phyloP scores from a whole-genome alignment of 2,797 vertebrate species.

The Amblyopsis hoosieri region DNA sequence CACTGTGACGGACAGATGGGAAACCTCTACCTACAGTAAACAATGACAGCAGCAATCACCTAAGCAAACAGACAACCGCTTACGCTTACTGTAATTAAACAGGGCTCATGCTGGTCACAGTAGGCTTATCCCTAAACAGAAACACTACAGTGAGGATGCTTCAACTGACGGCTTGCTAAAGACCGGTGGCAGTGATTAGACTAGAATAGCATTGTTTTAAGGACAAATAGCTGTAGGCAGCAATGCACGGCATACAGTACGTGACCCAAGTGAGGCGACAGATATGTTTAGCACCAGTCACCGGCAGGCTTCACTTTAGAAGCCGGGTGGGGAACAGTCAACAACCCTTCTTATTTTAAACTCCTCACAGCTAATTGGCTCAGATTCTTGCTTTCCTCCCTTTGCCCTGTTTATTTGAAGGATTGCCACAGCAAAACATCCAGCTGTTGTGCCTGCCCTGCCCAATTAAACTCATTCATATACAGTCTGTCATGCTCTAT shows the following conservation, averaged over 20 bases:
- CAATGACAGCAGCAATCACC: slow-evolving; percentile 27
- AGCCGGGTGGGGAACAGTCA: slow-evolving; percentile 43
- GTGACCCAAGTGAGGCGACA: slow-evolving; percentile 12
- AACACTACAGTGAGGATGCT: background rate
- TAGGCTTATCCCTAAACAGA: background rate
- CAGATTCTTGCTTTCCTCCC: slow-evolving; percentile 40
- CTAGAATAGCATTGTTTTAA: slow-evolving; percentile 32
- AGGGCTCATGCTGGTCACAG: background rate
- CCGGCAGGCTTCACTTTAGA: slow-evolving; percentile 27
- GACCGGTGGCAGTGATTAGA: slow-evolving; percentile 4
- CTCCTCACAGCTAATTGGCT: slow-evolving; percentile 58
- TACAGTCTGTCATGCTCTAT: slow-evolving; percentile 36
- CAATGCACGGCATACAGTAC: slow-evolving; percentile 6
- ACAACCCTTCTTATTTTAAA: slow-evolving; percentile 54
- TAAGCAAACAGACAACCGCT: slow-evolving; percentile 15
- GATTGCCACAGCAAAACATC: slow-evolving; percentile 47
- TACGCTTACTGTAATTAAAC: slow-evolving; percentile 8
- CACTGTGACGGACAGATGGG: slow-evolving; percentile 1
- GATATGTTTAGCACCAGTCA: slow-evolving; percentile 30
- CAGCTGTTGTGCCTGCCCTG: slow-evolving; percentile 37
- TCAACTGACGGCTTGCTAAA: background rate
- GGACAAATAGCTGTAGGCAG: background rate
- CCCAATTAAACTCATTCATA: slow-evolving; percentile 10
- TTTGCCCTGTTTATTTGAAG: slow-evolving; percentile 34
- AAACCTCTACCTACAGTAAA: slow-evolving; percentile 29